phyloP scores from a whole-genome alignment of 1,140 invertebrate species.

The Nasonia giraulti region DNA sequence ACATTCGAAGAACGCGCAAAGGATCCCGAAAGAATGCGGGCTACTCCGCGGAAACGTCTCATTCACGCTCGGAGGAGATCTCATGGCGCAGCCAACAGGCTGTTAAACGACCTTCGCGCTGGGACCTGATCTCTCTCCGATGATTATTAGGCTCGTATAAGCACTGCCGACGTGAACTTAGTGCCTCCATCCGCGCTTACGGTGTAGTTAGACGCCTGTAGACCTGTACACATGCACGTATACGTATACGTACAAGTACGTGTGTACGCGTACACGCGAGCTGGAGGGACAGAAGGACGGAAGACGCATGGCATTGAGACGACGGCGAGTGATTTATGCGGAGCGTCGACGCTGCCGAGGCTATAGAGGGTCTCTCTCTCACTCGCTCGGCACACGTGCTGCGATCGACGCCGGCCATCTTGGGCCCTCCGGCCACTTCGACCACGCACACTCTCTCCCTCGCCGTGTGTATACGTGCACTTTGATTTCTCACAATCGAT shows the following conservation, averaged over 20 bases:
- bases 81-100: background rate
- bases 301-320: slow-evolving; percentile 2
- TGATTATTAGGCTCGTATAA: slow-evolving; percentile 4
- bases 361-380: background rate
- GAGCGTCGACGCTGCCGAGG: slow-evolving; percentile 57
- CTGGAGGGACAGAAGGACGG: slow-evolving; percentile 36
- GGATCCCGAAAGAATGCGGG: background rate
- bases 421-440: slow-evolving; percentile 23
- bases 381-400: background rate
- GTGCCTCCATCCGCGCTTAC: background rate
- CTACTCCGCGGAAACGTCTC: slow-evolving; percentile 14
- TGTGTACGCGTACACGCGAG: background rate
- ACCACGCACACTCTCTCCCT: background rate
- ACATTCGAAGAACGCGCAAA: background rate
- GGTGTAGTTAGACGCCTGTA: background rate
- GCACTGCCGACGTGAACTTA: slow-evolving; percentile 2
- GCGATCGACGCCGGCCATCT: slow-evolving; percentile 24
- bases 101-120: slow-evolving; percentile 8
- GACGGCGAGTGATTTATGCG: slow-evolving; percentile 67
- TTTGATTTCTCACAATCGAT: slow-evolving; percentile 18
- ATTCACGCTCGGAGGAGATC: background rate
- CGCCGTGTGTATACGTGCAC: slow-evolving; percentile 46
- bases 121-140: background rate
- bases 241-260: background rate
- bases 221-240: background rate